These are phyloP conservation scores for Tautogolabrus adspersus DNA, from an alignment of 2,113 vertebrate genomes.

Conservation along the genomic window DNA sequence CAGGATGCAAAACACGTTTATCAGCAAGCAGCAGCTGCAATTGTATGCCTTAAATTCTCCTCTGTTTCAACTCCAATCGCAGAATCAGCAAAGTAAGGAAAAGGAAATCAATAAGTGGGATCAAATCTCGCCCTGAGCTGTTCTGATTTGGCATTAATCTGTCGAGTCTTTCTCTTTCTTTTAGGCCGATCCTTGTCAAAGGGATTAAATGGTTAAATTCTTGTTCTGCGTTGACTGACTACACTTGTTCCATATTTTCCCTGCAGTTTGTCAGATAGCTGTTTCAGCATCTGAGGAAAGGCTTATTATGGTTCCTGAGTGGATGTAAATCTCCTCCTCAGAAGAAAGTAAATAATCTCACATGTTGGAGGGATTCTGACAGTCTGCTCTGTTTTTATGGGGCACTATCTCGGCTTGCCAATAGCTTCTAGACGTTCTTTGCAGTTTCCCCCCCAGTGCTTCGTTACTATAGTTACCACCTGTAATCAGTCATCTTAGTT, in stretches of 20 bases:
- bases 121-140: slow-evolving; percentile 68
- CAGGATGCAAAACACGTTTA: slow-evolving; percentile 60
- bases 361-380: slow-evolving; percentile 52
- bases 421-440: slow-evolving; percentile 20
- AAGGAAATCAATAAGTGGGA: slow-evolving; percentile 77
- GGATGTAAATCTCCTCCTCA: slow-evolving; percentile 51
- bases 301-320: slow-evolving; percentile 43
- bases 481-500: slow-evolving; percentile 30
- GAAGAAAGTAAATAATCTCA: slow-evolving; percentile 62
- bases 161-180: slow-evolving; percentile 57
- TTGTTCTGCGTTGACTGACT: slow-evolving; percentile 40
- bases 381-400: slow-evolving; percentile 35
- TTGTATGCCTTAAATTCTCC: slow-evolving; percentile 71
- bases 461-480: slow-evolving; percentile 45
- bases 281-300: slow-evolving; percentile 25
- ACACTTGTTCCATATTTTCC: slow-evolving; percentile 30
- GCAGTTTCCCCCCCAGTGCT: slow-evolving; percentile 9
- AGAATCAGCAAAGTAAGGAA: slow-evolving; percentile 63
- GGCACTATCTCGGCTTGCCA: slow-evolving; percentile 37
- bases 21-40: slow-evolving; percentile 63
- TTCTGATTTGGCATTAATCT: slow-evolving; percentile 80
- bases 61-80: slow-evolving; percentile 69
- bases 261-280: slow-evolving; percentile 46
- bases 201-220: slow-evolving; percentile 78
- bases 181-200: slow-evolving; percentile 58